Evolutionary conservation across 2,113 vertebrate species (phyloP).

Genomic region (Melanerpes aurifrons): DNA sequence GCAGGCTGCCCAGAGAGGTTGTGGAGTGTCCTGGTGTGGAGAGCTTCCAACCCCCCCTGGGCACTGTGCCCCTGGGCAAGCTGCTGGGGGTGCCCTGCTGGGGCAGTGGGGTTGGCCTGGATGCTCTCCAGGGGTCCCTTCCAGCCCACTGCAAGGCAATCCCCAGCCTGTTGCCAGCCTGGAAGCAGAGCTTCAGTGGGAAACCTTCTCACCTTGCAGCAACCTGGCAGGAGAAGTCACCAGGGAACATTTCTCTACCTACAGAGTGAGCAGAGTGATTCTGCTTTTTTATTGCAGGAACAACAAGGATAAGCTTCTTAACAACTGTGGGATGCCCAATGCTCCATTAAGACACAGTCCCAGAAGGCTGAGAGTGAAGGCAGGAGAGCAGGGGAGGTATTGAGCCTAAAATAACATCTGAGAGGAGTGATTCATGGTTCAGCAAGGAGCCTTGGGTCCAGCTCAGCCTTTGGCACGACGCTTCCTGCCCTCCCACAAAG

Average conservation of each 20-base stretch:
- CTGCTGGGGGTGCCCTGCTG: too few relatives aligned
- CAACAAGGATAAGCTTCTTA: conserved; percentile 14
- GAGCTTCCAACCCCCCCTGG: too few relatives aligned
- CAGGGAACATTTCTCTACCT: neutral
- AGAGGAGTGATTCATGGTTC: neutral
- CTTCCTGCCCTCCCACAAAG: neutral
- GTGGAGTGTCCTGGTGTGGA: too few relatives aligned
- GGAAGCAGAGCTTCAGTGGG: neutral
- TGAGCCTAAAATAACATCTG: neutral
- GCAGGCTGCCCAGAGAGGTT: too few relatives aligned
- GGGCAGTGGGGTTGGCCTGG: too few relatives aligned
- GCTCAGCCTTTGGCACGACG: neutral
- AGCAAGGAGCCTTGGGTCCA: neutral
- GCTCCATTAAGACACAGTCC: neutral
- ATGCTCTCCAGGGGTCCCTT: too few relatives aligned
- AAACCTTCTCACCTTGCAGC: neutral
- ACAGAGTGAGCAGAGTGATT: neutral
- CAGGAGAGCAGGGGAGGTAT: neutral
- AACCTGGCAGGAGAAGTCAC: neutral
- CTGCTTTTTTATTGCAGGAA: neutral
- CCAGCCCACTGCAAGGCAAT: neutral
- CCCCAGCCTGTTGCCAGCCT: neutral
- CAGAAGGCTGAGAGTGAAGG: neutral
- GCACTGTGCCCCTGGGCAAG: too few relatives aligned
- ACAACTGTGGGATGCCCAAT: neutral